Percentiles rank a stretch among this genome's conserved stretches.
phyloP scores from a whole-genome alignment of 2,797 vertebrate genomes.

The Sarcophilus harrisii region DNA sequence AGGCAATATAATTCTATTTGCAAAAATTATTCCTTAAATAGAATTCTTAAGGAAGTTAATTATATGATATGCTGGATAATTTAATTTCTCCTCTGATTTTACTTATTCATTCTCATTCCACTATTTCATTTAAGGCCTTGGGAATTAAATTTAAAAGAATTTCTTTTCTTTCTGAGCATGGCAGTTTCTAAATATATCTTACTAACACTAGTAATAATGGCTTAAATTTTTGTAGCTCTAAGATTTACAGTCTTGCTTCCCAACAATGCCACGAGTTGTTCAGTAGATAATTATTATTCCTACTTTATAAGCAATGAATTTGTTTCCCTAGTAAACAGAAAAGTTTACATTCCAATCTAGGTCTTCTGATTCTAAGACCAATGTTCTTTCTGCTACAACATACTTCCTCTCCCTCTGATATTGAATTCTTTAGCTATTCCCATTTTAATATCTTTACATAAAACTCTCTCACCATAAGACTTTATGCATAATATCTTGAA shows the following conservation, averaged over 20 bases:
- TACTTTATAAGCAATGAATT: not conserved
- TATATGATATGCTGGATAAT: not conserved
- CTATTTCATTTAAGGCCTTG: constrained; percentile 10
- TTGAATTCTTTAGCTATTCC: not conserved
- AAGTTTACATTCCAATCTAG: not conserved
- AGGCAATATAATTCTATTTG: not conserved
- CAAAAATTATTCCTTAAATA: not conserved
- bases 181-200: not conserved
- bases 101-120: constrained; percentile 1
- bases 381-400: not conserved
- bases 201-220: not conserved
- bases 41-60: not conserved
- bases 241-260: not conserved
- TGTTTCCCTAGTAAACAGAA: not conserved
- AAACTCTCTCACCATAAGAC: not conserved
- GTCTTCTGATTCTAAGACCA: not conserved
- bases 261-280: not conserved
- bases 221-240: not conserved
- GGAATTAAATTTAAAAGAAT: constrained; percentile 25
- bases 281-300: not conserved
- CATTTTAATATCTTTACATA: not conserved
- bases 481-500: not conserved
- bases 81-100: constrained; percentile 25
- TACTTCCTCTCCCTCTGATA: not conserved
- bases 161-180: not conserved